phyloP scores from a whole-genome alignment of 2,888 invertebrate genomes.

The Lasius fuliginosus region DNA sequence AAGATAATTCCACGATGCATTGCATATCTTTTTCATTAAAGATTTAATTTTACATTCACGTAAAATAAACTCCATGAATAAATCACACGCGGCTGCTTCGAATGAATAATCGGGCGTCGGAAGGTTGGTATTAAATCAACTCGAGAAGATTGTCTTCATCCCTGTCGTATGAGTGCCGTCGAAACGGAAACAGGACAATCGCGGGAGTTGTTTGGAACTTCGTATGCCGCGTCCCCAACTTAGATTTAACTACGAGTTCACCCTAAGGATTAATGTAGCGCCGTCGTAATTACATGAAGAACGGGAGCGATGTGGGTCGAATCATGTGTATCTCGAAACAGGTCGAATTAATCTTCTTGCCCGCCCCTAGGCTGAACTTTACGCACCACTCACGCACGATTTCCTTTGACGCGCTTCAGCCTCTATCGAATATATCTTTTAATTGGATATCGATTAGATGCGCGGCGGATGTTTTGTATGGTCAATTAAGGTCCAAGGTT shows the following conservation, averaged over 20 bases:
- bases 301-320: slow-evolving; percentile 63
- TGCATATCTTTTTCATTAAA: not conserved
- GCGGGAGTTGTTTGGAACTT: slow-evolving; percentile 68
- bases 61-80: slow-evolving; percentile 12
- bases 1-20: too few species aligned
- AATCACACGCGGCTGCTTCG: not conserved
- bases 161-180: slow-evolving; percentile 58
- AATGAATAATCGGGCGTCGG: slow-evolving; percentile 1
- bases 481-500: not conserved
- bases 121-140: slow-evolving; percentile 44
- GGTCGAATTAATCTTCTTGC: slow-evolving; percentile 69
- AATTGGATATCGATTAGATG: slow-evolving; percentile 36
- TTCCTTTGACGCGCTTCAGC: slow-evolving; percentile 44
- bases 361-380: slow-evolving; percentile 37
- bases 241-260: slow-evolving; percentile 74
- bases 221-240: slow-evolving; percentile 73
- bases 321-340: slow-evolving; percentile 63
- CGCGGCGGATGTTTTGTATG: not conserved
- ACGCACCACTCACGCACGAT: slow-evolving; percentile 34
- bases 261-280: slow-evolving; percentile 75
- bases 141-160: slow-evolving; percentile 40
- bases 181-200: slow-evolving; percentile 66
- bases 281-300: slow-evolving; percentile 74
- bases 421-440: slow-evolving; percentile 36
- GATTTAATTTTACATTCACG: not conserved